Evolutionary conservation across 2,888 invertebrate species (phyloP).

Genomic region (Ischnus inquisitorius): DNA sequence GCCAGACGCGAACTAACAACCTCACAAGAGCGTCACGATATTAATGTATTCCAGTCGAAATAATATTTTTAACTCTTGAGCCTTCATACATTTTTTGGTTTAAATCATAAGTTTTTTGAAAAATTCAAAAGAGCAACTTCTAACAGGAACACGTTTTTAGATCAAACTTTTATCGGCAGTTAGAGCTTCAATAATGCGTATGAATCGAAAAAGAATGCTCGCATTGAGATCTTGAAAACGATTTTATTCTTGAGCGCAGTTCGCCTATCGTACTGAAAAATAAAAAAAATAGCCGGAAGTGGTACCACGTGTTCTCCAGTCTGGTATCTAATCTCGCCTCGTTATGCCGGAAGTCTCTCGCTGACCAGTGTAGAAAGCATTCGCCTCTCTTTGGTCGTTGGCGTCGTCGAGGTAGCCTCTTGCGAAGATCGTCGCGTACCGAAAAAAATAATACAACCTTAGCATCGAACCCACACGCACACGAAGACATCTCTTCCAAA

Average conservation of each 20-base stretch:
- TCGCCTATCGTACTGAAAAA: background rate
- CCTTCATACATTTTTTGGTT: background rate
- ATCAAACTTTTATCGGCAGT: too few relatives aligned
- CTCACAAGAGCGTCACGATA: background rate
- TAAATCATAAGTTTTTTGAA: background rate
- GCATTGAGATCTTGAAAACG: background rate
- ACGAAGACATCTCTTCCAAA: conserved; percentile 14
- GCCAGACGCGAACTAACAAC: background rate
- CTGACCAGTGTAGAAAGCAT: background rate
- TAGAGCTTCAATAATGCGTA: too few relatives aligned
- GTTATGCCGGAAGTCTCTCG: conserved; percentile 31
- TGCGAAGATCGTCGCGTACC: conserved; percentile 1
- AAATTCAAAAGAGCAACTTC: too few relatives aligned
- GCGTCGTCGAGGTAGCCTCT: too few relatives aligned
- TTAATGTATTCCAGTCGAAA: background rate
- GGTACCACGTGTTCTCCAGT: conserved; percentile 22
- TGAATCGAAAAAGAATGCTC: background rate
- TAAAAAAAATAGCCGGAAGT: background rate
- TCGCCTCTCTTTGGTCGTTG: background rate
- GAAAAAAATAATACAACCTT: conserved; percentile 1
- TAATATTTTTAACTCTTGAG: background rate
- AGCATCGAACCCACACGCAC: background rate
- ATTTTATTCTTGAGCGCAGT: background rate
- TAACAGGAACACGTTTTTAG: too few relatives aligned
- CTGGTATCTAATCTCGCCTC: conserved; percentile 1